Evolutionary conservation across 1,140 invertebrate species (phyloP).

Genomic region (Oryzaephilus surinamensis): DNA sequence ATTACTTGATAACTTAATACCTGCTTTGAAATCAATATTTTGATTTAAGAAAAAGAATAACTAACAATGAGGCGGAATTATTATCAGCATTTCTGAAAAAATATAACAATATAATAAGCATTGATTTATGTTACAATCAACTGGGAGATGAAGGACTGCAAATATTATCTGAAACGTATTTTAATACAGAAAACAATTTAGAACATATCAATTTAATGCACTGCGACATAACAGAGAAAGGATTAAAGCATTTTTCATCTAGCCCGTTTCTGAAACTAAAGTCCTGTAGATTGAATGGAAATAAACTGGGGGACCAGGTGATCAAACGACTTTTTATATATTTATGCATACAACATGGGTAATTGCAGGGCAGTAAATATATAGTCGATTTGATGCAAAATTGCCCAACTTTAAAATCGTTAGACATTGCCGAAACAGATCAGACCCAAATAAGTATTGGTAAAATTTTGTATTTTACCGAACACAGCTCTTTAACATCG

Average conservation of each 20-base stretch:
- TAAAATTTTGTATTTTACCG: conserved; percentile 16
- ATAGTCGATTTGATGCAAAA: conserved; percentile 38
- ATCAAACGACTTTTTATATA: conserved; percentile 2
- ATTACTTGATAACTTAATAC: background rate
- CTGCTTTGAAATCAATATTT: background rate
- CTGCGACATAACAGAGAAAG: conserved; percentile 39
- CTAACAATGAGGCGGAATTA: conserved; percentile 33
- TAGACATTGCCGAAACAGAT: conserved; percentile 45
- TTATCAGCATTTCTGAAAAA: conserved; percentile 40
- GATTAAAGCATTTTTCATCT: conserved; percentile 18
- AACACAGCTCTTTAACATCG: conserved; percentile 37
- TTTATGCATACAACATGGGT: background rate
- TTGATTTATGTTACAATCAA: conserved; percentile 45
- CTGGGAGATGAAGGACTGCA: conserved; percentile 42
- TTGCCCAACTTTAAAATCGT: conserved; percentile 37
- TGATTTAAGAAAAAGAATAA: conserved; percentile 32
- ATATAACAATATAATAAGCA: conserved; percentile 35
- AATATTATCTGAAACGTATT: conserved; percentile 28
- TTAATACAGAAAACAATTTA: conserved; percentile 29
- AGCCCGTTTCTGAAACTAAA: conserved; percentile 36
- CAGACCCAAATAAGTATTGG: conserved; percentile 42
- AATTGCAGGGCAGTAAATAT: conserved; percentile 36
- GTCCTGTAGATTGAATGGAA: conserved; percentile 42
- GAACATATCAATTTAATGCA: conserved; percentile 43
- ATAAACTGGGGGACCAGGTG: conserved; percentile 39